Conservation (phyloP, 2,888 invertebrate species). For the Tholera decimalis region DNA sequence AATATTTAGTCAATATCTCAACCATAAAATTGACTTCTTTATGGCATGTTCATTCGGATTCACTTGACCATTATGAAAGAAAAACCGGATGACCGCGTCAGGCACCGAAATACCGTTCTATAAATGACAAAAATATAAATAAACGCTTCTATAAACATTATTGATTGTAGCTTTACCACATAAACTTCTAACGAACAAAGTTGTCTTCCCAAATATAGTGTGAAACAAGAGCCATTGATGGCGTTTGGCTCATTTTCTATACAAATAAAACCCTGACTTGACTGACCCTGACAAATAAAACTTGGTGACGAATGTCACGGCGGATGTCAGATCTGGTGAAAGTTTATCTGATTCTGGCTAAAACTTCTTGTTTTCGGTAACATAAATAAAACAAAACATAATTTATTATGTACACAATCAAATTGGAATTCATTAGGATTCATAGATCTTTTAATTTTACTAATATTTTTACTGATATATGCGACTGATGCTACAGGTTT, state of each 20-base stretch:
- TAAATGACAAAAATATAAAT: slow-evolving; percentile 33
- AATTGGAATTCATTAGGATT: slow-evolving; percentile 20
- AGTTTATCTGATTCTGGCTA: slow-evolving; percentile 33
- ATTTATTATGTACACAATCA: slow-evolving; percentile 22
- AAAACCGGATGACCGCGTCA: slow-evolving; percentile 28
- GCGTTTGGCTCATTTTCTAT: slow-evolving; percentile 35
- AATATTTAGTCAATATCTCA: slow-evolving; percentile 39
- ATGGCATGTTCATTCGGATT: slow-evolving; percentile 21
- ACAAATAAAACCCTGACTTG: slow-evolving; percentile 45
- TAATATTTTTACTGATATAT: slow-evolving; percentile 18
- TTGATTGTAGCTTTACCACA: slow-evolving; percentile 31
- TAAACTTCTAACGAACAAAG: slow-evolving; percentile 33
- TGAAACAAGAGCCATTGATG: slow-evolving; percentile 31
- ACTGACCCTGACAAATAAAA: too few relatives aligned
- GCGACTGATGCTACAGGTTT: neutral
- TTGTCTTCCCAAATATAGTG: slow-evolving; percentile 34
- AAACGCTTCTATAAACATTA: slow-evolving; percentile 33
- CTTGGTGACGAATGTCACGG: slow-evolving; percentile 29
- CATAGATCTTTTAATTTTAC: slow-evolving; percentile 8
- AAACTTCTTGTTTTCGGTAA: slow-evolving; percentile 22
- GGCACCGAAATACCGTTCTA: slow-evolving; percentile 14
- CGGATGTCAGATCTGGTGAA: slow-evolving; percentile 36
- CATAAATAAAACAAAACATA: slow-evolving; percentile 26
- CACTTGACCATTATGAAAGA: slow-evolving; percentile 25
- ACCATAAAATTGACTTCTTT: slow-evolving; percentile 49